Evolutionary conservation across 64 coral and sea anemone genomes (phyloP), one percentile per base, ranked within the genome.

Genomic region (Anthopleura sola): DNA sequence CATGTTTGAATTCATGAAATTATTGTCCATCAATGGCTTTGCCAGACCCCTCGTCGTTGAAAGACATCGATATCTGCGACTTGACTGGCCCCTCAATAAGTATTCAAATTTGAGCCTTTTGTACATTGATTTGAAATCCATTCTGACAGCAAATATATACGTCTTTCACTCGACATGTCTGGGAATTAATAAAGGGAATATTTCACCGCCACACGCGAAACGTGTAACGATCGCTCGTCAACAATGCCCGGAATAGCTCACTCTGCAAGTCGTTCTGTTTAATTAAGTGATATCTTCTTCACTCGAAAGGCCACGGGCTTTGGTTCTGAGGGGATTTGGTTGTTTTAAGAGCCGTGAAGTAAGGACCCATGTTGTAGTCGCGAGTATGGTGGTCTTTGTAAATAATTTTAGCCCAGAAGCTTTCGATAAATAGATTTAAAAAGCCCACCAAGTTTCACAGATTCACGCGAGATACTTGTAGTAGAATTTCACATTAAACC

Each of bases 281-380:
- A 71, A 71, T 71, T 71, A 71, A 71, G 66, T 71, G 29, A 71
- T 32, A 66, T 66, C 19, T 56, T 71, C 26, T 71, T 71, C 66
- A 71, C 13, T 71, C 29, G 58, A 71, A 71, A 71, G 66, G 66
- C 66, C 66, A 71, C 28, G 16, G 66, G 66, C 24, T 66, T 66
- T 66, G 60, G 60, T 71, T 10, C 34, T 14, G 66, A 71, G 66
- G 29, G 66, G 13, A 14, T 71, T 31, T 9, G 66, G 26, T 29
- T 31, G 24, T 33, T 16, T 0, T 15, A 69, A 69, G 66, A 69
- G 13, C 28, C 20, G 20, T 23, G 5, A 28, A 66, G 24, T 23
- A 66, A 66, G n/a, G 1, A 23, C 2, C n/a, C 21, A 66, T 28
- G 21, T 26, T 8, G 21, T 28, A 9, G 21, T n/a, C 60, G 60